Conservation (phyloP, 2,888 invertebrate species). For the Acronicta leporina region DNA sequence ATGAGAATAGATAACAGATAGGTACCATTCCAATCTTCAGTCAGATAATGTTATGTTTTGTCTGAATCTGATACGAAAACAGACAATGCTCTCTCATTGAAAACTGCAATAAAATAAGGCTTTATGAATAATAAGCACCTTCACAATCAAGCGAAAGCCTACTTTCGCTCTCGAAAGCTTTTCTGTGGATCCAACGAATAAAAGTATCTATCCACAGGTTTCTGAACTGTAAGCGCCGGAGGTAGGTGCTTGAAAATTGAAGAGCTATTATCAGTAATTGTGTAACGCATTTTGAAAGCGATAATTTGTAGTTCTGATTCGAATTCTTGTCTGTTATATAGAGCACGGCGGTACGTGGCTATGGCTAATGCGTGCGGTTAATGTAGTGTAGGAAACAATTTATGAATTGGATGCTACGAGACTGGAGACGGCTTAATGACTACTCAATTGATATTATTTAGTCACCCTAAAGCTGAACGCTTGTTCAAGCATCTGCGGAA, state of each 20-base stretch:
- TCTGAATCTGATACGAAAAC: conserved; percentile 12
- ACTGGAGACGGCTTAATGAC: conserved; percentile 55
- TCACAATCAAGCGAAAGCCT: conserved; percentile 48
- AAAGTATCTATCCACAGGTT: conserved; percentile 52
- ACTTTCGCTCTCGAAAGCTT: conserved; percentile 62
- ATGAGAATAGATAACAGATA: conserved; percentile 1
- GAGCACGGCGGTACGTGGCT: conserved; percentile 48
- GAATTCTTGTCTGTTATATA: conserved; percentile 74
- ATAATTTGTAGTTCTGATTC: conserved; percentile 73
- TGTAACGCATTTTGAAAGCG: conserved; percentile 67
- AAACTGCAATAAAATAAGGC: conserved; percentile 54
- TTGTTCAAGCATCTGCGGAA: conserved; percentile 74
- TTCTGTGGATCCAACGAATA: conserved; percentile 51
- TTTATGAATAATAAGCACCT: conserved; percentile 47
- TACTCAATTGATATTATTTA: conserved; percentile 66
- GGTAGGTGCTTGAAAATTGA: conserved; percentile 51
- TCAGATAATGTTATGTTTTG: conserved; percentile 11
- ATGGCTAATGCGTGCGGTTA: conserved; percentile 38
- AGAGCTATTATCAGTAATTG: conserved; percentile 67
- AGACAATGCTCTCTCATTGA: conserved; percentile 48
- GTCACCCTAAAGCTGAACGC: conserved; percentile 70
- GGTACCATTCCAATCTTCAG: conserved; percentile 7
- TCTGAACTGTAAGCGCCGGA: conserved; percentile 54
- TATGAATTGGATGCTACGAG: conserved; percentile 45
- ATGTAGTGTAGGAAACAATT: conserved; percentile 47